Evolutionary conservation across 2,888 invertebrate genomes (phyloP).

Genomic region (Nipponacmea schrenckii): DNA sequence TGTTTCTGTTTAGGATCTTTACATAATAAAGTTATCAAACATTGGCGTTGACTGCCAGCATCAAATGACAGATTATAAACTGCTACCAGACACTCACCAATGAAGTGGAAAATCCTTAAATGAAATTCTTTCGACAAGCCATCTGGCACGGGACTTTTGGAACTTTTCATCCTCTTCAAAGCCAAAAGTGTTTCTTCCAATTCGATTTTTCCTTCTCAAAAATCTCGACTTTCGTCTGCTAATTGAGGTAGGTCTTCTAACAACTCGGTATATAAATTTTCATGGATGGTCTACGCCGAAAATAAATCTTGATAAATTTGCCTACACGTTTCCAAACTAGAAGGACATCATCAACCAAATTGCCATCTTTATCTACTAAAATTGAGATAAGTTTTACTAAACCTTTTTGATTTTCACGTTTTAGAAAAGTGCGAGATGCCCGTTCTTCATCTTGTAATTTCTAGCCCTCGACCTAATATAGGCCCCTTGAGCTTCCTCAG

Average conservation of each 20-base stretch:
- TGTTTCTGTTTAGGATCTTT: conserved; percentile 31
- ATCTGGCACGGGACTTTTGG: conserved; percentile 35
- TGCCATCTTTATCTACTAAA: conserved; percentile 1
- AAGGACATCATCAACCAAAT: conserved; percentile 1
- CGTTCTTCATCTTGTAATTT: no score
- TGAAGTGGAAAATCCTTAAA: conserved; percentile 22
- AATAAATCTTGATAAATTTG: conserved; percentile 16
- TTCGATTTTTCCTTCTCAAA: conserved; percentile 8
- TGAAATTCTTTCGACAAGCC: conserved; percentile 38
- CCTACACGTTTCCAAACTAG: conserved; percentile 8
- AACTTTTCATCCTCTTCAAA: conserved; percentile 26
- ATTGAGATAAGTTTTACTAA: not conserved
- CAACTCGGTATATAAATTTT: conserved; percentile 3
- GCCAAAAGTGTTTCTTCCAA: conserved; percentile 12
- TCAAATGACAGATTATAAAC: conserved; percentile 23
- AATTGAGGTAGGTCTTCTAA: conserved; percentile 13
- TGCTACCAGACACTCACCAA: conserved; percentile 17
- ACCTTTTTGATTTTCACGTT: no score
- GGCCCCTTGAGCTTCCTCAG: no score
- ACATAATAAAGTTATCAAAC: conserved; percentile 32
- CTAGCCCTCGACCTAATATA: no score
- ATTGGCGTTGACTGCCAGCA: conserved; percentile 18
- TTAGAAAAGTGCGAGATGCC: no score
- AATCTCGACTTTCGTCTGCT: not conserved
- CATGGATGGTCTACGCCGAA: conserved; percentile 15